Base-by-base conservation (phyloP, 2,113 vertebrate species). In the Rhabdornis inornatus region DNA sequence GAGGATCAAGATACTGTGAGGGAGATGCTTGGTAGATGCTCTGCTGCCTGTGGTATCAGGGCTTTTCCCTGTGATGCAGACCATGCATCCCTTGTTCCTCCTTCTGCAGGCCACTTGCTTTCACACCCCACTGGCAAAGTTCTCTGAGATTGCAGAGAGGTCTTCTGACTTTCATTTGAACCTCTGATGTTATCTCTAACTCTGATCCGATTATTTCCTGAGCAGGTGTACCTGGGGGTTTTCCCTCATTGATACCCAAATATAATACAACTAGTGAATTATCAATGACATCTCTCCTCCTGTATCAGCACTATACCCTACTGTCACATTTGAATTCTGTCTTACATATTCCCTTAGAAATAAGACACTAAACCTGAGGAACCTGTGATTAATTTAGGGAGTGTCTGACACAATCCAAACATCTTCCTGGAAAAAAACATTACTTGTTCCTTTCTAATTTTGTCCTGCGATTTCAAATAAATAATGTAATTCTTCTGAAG, bases 401-500 rank as follows among this genome's bases (percentile, higher is more conserved):
- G 19, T 49, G 27, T 92, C 76, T 71, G 72, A 89, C 47, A 93
- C 12, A 87, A 59, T 87, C 50, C 30, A 81, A 68, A 90, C 7
- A 31, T 68, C 31, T 90, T 91, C 52, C 56, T 77, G 37, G 56
- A 83, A 83, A 89, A 81, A 94, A 53, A 2, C 20, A 50, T 1
- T 77, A 89, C 74, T 64, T 44, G 19, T n/a, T 63, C 35, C 27
- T 60, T 87, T 84, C 83, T 87, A 63, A 84, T 68, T 81, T 71
- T 92, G 25, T 84, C 64, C 35, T 64, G 33, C 0, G 4, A 33
- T 78, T 90, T 87, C 49, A 87, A 89, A 91, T 5, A 31, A 75
- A 69, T 84, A 79, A 82, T 68, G 40, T 1, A 52, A 56, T 75
- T 94, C 69, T 92, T 92, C 64, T 91, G 61, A 94, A 82, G 61